Base-by-base conservation (phyloP, 1,140 invertebrate genomes). In the Pachyrhynchus sulphureomaculatus region DNA sequence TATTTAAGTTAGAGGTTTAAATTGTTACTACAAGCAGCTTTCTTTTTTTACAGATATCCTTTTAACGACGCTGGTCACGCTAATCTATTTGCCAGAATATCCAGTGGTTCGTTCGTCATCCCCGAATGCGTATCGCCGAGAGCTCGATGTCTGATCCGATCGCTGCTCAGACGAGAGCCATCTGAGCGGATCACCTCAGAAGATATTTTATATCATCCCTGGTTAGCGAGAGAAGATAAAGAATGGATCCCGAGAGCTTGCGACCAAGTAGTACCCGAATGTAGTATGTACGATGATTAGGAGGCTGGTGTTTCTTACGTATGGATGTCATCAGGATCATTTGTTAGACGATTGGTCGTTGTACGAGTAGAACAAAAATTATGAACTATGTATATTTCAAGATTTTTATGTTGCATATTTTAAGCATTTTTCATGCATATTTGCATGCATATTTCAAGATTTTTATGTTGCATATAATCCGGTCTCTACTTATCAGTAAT, bases 11-110 rank as follows among this genome's bases (percentile, higher is more conserved):
- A n/a, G n/a, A n/a, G n/a, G n/a, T n/a, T n/a, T n/a, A n/a, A n/a
- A n/a, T n/a, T n/a, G n/a, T n/a, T n/a, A n/a, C n/a, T n/a, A n/a
- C n/a, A n/a, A n/a, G n/a, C n/a, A n/a, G n/a, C n/a, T 51, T 41
- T 62, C 23, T 73, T 74, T 78, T 76, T 74, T 76, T 83, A 3
- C 81, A 89, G 88, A 75, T 99, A 98, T 83, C 95, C 95, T 18
- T 98, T 99, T 81, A 95, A 95, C 77, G 95, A 96, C 76, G 86
- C 86, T 8, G 92, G 94, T 72, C 93, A 95, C 67, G 86, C 87
- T 41, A 88, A 86, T 41, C 81, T 98, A 18, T 97, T 98, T 73
- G 87, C 88, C 17, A 95, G 96, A 77, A 98, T 98, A 66, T 87
- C 92, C 0, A 85, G 91, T 42, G 93, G 93, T 2, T 88, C 90